Conservation (phyloP, 2,113 vertebrate species). For the Pteruthius melanotis region DNA sequence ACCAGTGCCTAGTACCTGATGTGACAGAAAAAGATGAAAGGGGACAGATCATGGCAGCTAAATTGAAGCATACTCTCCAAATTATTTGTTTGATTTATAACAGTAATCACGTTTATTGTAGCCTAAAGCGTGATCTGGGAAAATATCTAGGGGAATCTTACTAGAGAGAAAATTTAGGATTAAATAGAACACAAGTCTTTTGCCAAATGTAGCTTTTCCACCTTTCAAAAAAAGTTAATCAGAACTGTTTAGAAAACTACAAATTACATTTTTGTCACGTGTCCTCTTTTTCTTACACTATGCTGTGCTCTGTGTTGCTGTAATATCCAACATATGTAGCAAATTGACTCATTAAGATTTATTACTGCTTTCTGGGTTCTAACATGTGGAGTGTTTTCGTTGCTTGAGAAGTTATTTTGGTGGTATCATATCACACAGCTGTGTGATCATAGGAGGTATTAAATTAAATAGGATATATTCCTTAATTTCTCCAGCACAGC, state of each 20-base stretch:
- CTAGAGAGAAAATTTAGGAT: background rate
- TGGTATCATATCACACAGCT: conserved; percentile 12
- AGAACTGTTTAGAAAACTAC: background rate
- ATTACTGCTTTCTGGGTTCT: background rate
- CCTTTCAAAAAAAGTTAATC: background rate
- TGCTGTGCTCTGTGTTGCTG: background rate
- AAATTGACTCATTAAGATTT: conserved; percentile 1
- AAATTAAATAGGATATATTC: conserved; percentile 16
- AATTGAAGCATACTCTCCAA: background rate
- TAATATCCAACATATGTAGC: background rate
- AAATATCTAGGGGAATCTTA: background rate
- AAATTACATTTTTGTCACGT: background rate
- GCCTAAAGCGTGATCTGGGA: background rate
- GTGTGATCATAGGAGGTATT: background rate
- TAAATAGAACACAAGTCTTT: background rate
- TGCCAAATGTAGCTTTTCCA: background rate
- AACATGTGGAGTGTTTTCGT: background rate
- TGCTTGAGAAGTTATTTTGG: conserved; percentile 1
- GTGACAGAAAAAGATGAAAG: background rate
- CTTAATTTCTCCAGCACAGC: background rate
- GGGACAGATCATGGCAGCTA: background rate
- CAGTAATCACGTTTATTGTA: background rate
- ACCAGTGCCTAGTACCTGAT: background rate
- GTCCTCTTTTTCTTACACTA: background rate
- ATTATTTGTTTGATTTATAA: background rate